phyloP scores from a whole-genome alignment of 1,140 invertebrate genomes.

The Drosophila trapezifrons region DNA sequence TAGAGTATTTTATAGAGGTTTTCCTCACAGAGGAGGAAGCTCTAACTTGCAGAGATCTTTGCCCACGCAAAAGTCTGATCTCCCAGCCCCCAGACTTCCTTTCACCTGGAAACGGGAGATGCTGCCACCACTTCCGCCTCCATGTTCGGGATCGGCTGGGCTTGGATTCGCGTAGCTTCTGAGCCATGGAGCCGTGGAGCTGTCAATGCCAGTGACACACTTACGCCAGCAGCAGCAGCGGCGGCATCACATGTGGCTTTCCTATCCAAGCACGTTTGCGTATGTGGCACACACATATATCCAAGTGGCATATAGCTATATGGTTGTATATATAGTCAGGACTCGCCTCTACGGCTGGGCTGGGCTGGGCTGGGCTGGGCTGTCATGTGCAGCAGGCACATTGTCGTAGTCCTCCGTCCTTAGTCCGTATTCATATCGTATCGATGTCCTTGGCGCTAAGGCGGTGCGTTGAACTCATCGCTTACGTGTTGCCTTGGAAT shows the following conservation, averaged over 20 bases:
- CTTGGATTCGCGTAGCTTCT: background rate
- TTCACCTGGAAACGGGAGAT: slow-evolving; percentile 15
- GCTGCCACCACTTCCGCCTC: slow-evolving; percentile 2
- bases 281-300: slow-evolving; percentile 10
- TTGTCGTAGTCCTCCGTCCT: slow-evolving; percentile 31
- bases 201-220: slow-evolving; percentile 60
- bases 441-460: slow-evolving; percentile 75
- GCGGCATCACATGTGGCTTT: slow-evolving; percentile 39
- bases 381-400: slow-evolving; percentile 50
- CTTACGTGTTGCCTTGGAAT: slow-evolving; percentile 76
- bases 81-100: slow-evolving; percentile 15
- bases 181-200: slow-evolving; percentile 1
- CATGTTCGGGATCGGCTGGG: background rate
- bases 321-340: slow-evolving; percentile 2
- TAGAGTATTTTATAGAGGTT: background rate
- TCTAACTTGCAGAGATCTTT: too few relatives aligned
- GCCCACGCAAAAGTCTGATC: background rate
- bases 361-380: slow-evolving; percentile 15
- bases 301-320: background rate
- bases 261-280: slow-evolving; percentile 13
- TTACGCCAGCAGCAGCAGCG: slow-evolving; percentile 38
- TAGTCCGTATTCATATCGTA: slow-evolving; percentile 28
- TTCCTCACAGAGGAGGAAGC: too few relatives aligned
- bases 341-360: slow-evolving; percentile 15
- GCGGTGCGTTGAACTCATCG: slow-evolving; percentile 72